Conservation (phyloP, 92 coral and sea anemone genomes). For the Bergia puertoricense region DNA sequence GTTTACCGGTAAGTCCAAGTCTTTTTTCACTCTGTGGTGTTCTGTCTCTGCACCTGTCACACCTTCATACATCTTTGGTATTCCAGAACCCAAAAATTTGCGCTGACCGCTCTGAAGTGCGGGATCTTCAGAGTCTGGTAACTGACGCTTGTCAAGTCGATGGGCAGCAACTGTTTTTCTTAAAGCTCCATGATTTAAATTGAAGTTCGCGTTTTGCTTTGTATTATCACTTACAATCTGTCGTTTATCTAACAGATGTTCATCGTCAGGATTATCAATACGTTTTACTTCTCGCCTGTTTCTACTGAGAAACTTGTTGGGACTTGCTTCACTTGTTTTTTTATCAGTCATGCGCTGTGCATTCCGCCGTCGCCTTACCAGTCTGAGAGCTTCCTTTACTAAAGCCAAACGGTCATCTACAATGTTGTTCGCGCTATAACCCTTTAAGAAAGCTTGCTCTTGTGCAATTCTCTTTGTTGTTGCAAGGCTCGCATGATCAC, state of each 20-base stretch:
- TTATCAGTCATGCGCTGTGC: neutral
- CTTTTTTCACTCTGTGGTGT: conserved; percentile 35
- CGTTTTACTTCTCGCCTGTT: conserved; percentile 5
- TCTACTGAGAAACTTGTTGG: conserved; percentile 6
- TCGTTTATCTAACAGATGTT: conserved; percentile 29
- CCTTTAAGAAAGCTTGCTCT: neutral
- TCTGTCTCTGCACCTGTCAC: neutral
- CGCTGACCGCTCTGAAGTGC: neutral
- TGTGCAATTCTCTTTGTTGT: neutral
- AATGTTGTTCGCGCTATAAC: neutral
- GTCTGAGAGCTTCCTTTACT: conserved; percentile 5
- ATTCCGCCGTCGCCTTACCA: conserved; percentile 9
- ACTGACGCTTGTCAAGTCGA: conserved; percentile 9
- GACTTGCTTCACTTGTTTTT: neutral
- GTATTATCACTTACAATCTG: neutral
- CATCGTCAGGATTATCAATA: neutral
- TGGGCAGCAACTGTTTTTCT: neutral
- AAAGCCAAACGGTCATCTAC: conserved; percentile 6
- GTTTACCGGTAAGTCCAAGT: conserved; percentile 23
- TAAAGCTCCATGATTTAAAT: neutral
- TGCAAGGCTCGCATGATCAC: neutral
- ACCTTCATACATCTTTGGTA: neutral
- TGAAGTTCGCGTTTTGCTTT: neutral
- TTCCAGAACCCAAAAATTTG: neutral
- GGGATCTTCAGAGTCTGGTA: neutral